Evolutionary conservation across 2,888 invertebrate species (phyloP).

Genomic region (Chymomyza procnemis): DNA sequence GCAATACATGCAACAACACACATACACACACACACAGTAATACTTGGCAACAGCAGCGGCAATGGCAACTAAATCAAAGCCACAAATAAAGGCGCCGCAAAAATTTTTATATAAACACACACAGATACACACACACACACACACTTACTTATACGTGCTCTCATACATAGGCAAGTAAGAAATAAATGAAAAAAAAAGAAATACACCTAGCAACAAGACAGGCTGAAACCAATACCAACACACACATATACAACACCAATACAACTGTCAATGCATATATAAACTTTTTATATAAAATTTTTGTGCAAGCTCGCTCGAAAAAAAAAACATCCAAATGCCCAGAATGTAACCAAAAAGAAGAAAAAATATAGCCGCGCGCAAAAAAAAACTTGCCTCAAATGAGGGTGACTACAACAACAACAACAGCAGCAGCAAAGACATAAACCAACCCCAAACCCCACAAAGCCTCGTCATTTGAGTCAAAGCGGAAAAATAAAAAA

Average conservation of each 20-base stretch:
- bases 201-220: conserved; percentile 61
- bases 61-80: conserved; percentile 50
- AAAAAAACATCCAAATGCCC: conserved; percentile 9
- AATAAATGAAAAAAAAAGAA: conserved; percentile 6
- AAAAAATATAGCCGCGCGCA: neutral
- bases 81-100: conserved; percentile 48
- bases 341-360: conserved; percentile 13
- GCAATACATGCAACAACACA: conserved; percentile 21
- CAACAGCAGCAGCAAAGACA: conserved; percentile 37
- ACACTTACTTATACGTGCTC: neutral
- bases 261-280: conserved; percentile 42
- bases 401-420: conserved; percentile 43
- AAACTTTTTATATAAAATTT: conserved; percentile 58
- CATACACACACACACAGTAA: neutral
- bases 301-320: conserved; percentile 47
- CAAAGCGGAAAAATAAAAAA: neutral
- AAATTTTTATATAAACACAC: neutral
- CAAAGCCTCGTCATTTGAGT: conserved; percentile 26
- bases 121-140: neutral
- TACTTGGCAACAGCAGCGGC: conserved; percentile 18
- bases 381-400: conserved; percentile 50
- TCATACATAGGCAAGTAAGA: neutral
- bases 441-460: conserved; percentile 51
- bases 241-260: conserved; percentile 33
- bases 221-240: conserved; percentile 51